Base-by-base conservation (phyloP, 1,140 invertebrate species). In the Galendromus occidentalis region DNA sequence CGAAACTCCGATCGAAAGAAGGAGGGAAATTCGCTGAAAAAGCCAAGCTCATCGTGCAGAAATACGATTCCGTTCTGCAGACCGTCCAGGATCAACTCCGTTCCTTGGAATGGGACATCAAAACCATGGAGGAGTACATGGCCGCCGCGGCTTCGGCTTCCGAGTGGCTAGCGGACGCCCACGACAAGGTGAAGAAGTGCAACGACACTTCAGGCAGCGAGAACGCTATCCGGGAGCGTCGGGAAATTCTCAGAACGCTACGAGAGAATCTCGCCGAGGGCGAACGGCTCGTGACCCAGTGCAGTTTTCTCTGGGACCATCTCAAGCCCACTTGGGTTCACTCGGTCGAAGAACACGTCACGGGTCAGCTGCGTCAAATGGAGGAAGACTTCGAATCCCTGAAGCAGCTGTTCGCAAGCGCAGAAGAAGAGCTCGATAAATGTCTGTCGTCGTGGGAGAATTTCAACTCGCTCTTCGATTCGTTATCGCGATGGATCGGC, bases 1-100 rank as follows among this genome's bases (percentile, higher is more conserved):
- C 14, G 1, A 59, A 59, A 25, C 51, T 59, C 14, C 71, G 90
- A 94, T 74, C 76, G 93, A 9, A 86, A 86, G 67, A 91, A 94
- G 71, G 94, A 93, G 76, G 85, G 87, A 67, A 85, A 87, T 2
- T 82, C 86, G 20, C 71, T 90, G 2, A 88, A 91, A 72, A 91
- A 90, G 73, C 86, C 86, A 42, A 39, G 39, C 5, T 29, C 25
- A 59, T 59, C 22, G 51, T 59, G 14, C 14, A 59, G 22, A 59
- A 22, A 59, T 59, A 59, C 51, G 51, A 59, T 9, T 25, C 25
- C 17, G 33, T 59, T 33, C 4, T 33, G n/a, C 73, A 75, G 66
- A 71, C 71, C 68, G 71, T 71, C 7, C 64, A 71, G 55, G 74
- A 75, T 66, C 74, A 75, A 44, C 70, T 59, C 9, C 51, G 51